These are phyloP conservation scores for Diplolepis rosae DNA, from an alignment of 2,888 invertebrate species.

Conservation along the genomic window DNA sequence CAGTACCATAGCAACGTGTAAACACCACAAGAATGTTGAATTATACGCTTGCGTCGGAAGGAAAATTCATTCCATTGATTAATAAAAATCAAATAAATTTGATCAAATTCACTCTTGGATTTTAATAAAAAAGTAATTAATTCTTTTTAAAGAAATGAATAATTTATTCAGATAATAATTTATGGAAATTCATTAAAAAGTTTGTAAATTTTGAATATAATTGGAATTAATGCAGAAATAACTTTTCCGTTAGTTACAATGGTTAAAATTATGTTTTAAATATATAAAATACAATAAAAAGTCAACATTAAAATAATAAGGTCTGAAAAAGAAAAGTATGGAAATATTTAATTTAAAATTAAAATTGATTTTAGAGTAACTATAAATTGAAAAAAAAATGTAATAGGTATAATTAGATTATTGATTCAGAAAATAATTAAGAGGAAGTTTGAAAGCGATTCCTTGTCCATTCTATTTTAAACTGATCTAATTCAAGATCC, in stretches of 20 bases:
- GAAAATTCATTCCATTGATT: slow-evolving; percentile 17
- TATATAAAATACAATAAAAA: no score
- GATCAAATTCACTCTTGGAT: neutral
- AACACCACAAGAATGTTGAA: slow-evolving; percentile 51
- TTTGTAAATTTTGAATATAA: neutral
- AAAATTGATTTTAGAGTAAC: no score
- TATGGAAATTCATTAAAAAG: neutral
- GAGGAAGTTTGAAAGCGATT: neutral
- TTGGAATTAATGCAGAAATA: no score
- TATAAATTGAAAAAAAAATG: no score
- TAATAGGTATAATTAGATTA: no score
- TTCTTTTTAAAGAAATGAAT: neutral
- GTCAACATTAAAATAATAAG: no score
- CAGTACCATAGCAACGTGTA: slow-evolving; percentile 61
- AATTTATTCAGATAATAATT: neutral
- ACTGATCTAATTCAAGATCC: slow-evolving; percentile 19
- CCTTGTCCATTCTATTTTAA: slow-evolving; percentile 14
- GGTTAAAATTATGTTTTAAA: no score
- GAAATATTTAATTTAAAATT: no score
- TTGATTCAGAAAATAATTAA: no score
- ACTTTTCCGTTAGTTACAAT: no score
- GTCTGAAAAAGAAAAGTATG: no score
- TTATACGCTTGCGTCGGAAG: slow-evolving; percentile 24
- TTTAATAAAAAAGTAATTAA: neutral
- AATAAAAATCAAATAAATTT: neutral